Conservation (phyloP, 1,140 invertebrate species). For the Tribolium madens region DNA sequence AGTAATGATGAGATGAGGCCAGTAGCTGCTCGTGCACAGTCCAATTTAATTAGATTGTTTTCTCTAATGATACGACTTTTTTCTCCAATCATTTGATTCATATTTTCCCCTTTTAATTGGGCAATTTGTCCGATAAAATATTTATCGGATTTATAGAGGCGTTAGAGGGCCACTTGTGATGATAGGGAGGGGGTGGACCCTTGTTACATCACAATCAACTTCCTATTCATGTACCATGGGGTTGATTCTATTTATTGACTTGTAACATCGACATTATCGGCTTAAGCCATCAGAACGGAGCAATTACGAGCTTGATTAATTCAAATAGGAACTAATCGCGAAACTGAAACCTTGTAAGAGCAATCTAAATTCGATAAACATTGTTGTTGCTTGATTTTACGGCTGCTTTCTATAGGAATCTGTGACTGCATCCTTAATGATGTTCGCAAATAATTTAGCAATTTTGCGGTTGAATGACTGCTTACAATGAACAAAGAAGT, state of each 20-base stretch:
- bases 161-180: background rate
- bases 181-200: conserved; percentile 24
- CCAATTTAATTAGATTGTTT: background rate
- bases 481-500: conserved; percentile 33
- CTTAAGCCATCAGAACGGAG: background rate
- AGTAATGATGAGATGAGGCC: conserved; percentile 16
- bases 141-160: background rate
- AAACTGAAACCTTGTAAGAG: background rate
- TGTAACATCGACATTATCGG: conserved; percentile 20
- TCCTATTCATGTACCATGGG: conserved; percentile 17
- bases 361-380: conserved; percentile 3
- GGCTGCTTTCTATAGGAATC: background rate
- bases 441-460: conserved; percentile 37
- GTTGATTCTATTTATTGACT: conserved; percentile 29
- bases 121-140: conserved; percentile 5
- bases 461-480: conserved; percentile 38
- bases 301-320: conserved; percentile 22
- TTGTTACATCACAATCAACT: conserved; percentile 17
- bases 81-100: background rate
- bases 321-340: conserved; percentile 1
- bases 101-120: no score
- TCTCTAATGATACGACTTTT: background rate
- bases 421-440: background rate
- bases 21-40: conserved; percentile 7
- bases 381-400: background rate